Evolutionary conservation across 2,113 vertebrate genomes (phyloP).

Genomic region (Pycnonotus jocosus): DNA sequence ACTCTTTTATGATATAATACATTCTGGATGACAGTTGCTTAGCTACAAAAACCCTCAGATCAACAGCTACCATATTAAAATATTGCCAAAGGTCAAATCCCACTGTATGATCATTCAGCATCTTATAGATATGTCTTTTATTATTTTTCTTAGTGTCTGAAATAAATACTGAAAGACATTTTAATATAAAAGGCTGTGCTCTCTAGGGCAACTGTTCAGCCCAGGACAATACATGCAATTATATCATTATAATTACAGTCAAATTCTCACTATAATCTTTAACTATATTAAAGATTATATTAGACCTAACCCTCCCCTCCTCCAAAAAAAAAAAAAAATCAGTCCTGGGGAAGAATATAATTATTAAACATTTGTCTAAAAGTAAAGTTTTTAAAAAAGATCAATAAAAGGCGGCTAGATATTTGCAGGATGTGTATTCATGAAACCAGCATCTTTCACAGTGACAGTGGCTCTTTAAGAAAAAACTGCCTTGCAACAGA

Average conservation of each 20-base stretch:
- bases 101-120: not conserved
- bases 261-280: not conserved
- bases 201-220: not conserved
- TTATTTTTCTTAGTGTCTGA: not conserved
- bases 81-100: constrained; percentile 34
- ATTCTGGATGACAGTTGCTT: constrained; percentile 53
- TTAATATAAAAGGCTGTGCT: not conserved
- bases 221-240: not conserved
- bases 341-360: not conserved
- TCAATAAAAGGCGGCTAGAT: not conserved
- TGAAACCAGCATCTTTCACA: not conserved
- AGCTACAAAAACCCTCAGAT: constrained; percentile 45
- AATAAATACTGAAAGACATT: not conserved
- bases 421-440: not conserved
- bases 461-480: not conserved
- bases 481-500: not conserved
- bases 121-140: not conserved
- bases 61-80: constrained; percentile 19
- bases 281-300: not conserved
- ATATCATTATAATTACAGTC: not conserved
- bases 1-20: constrained; percentile 26
- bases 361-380: not conserved
- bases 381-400: not conserved
- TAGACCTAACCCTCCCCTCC: accelerated
- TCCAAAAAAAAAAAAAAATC: not conserved